Evolutionary conservation across 2,888 invertebrate genomes (phyloP).

Genomic region (Torymus auratus): DNA sequence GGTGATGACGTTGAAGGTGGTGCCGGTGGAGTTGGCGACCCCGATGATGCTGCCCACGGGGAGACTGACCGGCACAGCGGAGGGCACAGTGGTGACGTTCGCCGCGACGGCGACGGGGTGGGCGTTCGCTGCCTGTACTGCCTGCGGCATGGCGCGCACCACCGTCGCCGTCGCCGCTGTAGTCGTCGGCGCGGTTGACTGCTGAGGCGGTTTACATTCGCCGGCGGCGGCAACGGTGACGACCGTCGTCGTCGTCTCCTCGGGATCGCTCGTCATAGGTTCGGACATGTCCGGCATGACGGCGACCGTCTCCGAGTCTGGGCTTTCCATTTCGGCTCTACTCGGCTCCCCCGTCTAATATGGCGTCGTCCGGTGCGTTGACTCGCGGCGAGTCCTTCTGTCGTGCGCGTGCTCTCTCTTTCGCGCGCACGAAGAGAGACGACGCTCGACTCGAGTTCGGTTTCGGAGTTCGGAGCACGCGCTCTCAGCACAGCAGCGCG

Average conservation of each 20-base stretch:
- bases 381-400: no score
- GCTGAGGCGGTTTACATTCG: constrained; percentile 43
- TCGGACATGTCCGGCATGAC: constrained; percentile 78
- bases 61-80: constrained; percentile 81
- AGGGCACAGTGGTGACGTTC: constrained; percentile 76
- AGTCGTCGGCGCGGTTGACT: constrained; percentile 67
- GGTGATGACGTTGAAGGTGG: constrained; percentile 91
- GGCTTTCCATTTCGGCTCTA: constrained; percentile 76
- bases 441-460: no score
- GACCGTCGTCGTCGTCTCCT: constrained; percentile 56
- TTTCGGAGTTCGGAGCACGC: no score
- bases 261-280: constrained; percentile 78
- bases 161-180: constrained; percentile 50
- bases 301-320: constrained; percentile 78
- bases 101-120: constrained; percentile 73
- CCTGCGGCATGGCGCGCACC: constrained; percentile 65
- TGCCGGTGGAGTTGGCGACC: constrained; percentile 78
- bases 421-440: no score
- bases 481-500: no score
- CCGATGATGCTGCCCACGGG: constrained; percentile 89
- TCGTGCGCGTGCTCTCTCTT: no score
- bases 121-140: constrained; percentile 58
- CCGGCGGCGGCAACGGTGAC: constrained; percentile 59
- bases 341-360: constrained; percentile 62
- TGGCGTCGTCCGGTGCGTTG: neutral